Conservation (phyloP, 2,113 vertebrate species). For the Capricornis sumatraensis region DNA sequence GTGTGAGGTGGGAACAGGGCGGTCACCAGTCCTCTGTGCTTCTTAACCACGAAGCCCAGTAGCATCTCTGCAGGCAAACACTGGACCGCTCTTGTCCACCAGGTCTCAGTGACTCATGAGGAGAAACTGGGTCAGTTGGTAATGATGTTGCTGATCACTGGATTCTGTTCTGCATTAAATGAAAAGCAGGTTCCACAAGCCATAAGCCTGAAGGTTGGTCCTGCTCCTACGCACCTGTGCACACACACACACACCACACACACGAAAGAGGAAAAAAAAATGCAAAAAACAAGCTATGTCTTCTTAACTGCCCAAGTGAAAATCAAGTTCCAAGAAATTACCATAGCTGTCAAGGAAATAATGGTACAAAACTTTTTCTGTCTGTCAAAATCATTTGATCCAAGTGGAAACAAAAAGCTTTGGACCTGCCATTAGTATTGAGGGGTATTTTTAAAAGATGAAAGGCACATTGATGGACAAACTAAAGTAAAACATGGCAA, state of each 20-base stretch:
- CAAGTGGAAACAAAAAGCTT: constrained; percentile 76
- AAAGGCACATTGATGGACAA: constrained; percentile 71
- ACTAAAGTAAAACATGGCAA: constrained; percentile 45
- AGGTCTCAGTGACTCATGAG: constrained; percentile 64
- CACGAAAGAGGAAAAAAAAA: constrained; percentile 37
- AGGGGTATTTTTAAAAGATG: constrained; percentile 67
- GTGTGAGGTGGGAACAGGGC: background rate
- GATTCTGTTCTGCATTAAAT: constrained; percentile 77
- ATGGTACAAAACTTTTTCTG: constrained; percentile 75
- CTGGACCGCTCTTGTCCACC: constrained; percentile 58
- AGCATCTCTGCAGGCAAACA: constrained; percentile 18
- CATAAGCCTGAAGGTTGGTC: constrained; percentile 85
- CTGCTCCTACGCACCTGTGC: constrained; percentile 44
- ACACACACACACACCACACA: background rate
- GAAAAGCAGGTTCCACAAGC: constrained; percentile 81
- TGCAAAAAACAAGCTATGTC: constrained; percentile 74
- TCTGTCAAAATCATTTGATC: constrained; percentile 79
- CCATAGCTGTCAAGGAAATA: constrained; percentile 71
- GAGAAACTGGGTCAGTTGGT: constrained; percentile 60
- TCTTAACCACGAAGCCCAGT: constrained; percentile 47
- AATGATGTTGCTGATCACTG: constrained; percentile 66
- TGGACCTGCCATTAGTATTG: constrained; percentile 85
- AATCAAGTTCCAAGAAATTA: constrained; percentile 74
- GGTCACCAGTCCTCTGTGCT: constrained; percentile 44
- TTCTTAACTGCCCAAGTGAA: constrained; percentile 84